Percentiles rank a stretch among this genome's conserved stretches.
Conservation (phyloP, 1,140 invertebrate genomes). For the Vollenhovia emeryi region DNA sequence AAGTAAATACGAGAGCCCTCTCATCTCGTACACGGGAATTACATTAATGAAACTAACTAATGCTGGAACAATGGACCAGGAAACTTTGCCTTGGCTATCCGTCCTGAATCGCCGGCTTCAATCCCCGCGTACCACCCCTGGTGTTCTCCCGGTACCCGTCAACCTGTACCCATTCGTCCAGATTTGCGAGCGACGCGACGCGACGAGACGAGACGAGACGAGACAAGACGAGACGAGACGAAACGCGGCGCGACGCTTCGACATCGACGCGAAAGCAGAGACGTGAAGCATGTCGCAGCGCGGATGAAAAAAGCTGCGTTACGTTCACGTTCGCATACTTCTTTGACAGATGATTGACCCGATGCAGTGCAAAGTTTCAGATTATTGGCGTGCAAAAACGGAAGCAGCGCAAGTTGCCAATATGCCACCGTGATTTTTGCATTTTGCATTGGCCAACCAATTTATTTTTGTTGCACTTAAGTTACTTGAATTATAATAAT, state of each 20-base stretch:
- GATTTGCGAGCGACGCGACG: conserved; percentile 45
- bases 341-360: conserved; percentile 51
- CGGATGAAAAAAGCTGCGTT: conserved; percentile 38
- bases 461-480: background rate
- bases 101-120: conserved; percentile 36
- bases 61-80: conserved; percentile 71
- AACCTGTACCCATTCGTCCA: conserved; percentile 47
- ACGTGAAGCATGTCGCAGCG: conserved; percentile 40
- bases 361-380: conserved; percentile 28
- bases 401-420: conserved; percentile 11
- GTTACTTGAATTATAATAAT: background rate
- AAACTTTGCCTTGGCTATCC: conserved; percentile 47
- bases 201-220: background rate
- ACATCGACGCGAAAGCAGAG: conserved; percentile 35
- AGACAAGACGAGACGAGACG: background rate
- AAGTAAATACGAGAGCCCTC: conserved; percentile 77
- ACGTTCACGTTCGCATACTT: conserved; percentile 46
- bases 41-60: conserved; percentile 79
- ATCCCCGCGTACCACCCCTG: background rate
- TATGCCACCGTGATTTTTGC: background rate
- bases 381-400: conserved; percentile 33
- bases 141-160: background rate
- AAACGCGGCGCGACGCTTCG: conserved; percentile 6
- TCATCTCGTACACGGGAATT: conserved; percentile 74
- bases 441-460: background rate